These are phyloP conservation scores for Linyphia triangularis DNA, from an alignment of 2,888 invertebrate species.

Conservation along the genomic window DNA sequence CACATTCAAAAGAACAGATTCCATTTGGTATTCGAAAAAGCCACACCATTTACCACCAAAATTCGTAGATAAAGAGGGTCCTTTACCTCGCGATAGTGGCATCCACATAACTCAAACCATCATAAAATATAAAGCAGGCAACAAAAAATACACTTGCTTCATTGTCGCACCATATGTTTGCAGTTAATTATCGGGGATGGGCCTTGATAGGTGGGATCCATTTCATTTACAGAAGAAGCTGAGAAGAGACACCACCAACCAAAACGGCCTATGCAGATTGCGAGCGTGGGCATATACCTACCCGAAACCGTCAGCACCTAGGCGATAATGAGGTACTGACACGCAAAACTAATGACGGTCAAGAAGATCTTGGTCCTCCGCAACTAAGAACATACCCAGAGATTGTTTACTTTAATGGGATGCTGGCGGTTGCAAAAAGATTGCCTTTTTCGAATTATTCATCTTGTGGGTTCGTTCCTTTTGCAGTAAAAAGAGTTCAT, in stretches of 20 bases:
- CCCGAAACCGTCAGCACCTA: background rate
- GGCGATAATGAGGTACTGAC: background rate
- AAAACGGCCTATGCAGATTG: background rate
- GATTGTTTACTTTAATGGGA: background rate
- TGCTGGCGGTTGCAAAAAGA: background rate
- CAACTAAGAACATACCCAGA: no score
- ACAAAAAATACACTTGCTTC: background rate
- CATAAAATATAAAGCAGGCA: background rate
- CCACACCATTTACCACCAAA: no score
- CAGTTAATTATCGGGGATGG: background rate
- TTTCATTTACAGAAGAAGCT: background rate
- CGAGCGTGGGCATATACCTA: background rate
- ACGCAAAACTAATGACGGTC: background rate
- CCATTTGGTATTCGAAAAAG: no score
- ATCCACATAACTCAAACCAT: no score
- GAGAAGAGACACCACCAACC: no score
- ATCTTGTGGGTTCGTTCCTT: background rate
- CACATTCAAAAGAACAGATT: no score
- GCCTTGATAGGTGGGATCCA: background rate
- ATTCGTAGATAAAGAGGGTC: background rate
- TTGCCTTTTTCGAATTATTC: background rate
- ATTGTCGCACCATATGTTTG: background rate
- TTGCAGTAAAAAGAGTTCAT: slow-evolving; percentile 27
- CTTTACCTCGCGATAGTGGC: background rate
- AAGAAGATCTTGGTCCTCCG: no score